These are phyloP conservation scores for Andrena minutula DNA, from an alignment of 2,888 invertebrate species.

Conservation along the genomic window DNA sequence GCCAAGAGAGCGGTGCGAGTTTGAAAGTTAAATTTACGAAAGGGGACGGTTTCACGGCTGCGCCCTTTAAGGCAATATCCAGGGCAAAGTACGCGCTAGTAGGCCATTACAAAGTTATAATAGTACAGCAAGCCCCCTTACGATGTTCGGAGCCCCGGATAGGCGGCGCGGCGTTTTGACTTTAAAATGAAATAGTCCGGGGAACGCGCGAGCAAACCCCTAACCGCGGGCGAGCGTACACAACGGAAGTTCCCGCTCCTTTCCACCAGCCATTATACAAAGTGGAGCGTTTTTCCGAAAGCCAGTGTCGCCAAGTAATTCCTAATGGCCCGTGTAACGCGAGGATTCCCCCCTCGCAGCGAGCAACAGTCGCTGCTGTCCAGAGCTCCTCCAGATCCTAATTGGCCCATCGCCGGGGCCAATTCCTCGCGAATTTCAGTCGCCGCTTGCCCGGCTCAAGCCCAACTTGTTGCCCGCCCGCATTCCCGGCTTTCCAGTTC, in stretches of 20 bases:
- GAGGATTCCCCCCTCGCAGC: conserved; percentile 14
- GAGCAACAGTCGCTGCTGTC: conserved; percentile 13
- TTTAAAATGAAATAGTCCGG: conserved; percentile 67
- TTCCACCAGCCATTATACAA: conserved; percentile 50
- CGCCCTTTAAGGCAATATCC: conserved; percentile 66
- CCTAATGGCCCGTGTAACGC: conserved; percentile 52
- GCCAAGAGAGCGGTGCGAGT: conserved; percentile 29
- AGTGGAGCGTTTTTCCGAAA: conserved; percentile 50
- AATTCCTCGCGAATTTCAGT: conserved; percentile 17
- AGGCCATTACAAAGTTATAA: conserved; percentile 70
- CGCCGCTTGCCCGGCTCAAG: not conserved
- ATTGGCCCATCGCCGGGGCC: conserved; percentile 19
- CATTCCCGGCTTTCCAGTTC: not conserved
- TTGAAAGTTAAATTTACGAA: conserved; percentile 59
- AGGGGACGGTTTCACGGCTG: conserved; percentile 47
- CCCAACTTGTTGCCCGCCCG: conserved; percentile 44
- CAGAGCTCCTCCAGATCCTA: conserved; percentile 25
- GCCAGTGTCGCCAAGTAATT: conserved; percentile 41
- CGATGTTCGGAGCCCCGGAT: conserved; percentile 43
- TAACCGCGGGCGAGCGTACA: conserved; percentile 24
- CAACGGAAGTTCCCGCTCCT: conserved; percentile 44
- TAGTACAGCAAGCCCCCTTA: conserved; percentile 63
- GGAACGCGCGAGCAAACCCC: conserved; percentile 31
- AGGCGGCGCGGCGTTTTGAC: conserved; percentile 59
- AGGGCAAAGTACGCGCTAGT: conserved; percentile 66